Evolutionary conservation across 2,113 vertebrate genomes (phyloP), one percentile per base, ranked within the genome.

Genomic region (Eulemur rufifrons): DNA sequence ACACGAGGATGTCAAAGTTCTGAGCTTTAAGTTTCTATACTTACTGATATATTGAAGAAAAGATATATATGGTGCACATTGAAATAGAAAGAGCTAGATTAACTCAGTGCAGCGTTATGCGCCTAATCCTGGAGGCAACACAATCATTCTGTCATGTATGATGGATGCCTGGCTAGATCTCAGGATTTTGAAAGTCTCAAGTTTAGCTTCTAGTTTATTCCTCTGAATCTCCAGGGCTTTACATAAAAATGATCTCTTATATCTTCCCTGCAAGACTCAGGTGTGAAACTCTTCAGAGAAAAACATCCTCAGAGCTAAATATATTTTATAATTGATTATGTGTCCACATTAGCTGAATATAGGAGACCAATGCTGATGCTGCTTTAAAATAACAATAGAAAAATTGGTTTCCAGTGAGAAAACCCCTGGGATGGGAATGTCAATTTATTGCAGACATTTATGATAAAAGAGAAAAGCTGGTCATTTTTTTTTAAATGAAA

Each of bases 131-230:
- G 69, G 71, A 90, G 2, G 54, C 83, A 74, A n/a, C 86, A 64
- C 93, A 97, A 98, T 95, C 91, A 89, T 97, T 94, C 96, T 97
- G 83, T 95, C 97, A 68, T 56, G 32, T 95, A 23, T 92, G 97
- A 97, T 86, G 73, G 92, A 94, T 97, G 96, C 78, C 76, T 81
- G 93, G 81, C 93, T 90, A 95, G 68, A 91, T 78, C 89, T 82
- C 42, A 37, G 66, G 77, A 96, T 97, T 97, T 96, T 82, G 64
- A 96, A 98, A 97, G 92, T 93, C 95, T 97, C 90, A 87, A 92
- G 91, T 93, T 97, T 97, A 98, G 97, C 97, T 84, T 96, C 93
- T 81, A 96, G 61, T 95, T 97, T 97, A 97, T 97, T 98, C 95
- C 91, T 96, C 94, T 97, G 96, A 98, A 97, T 97, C 98, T 98